Base-by-base conservation (phyloP, 1,140 invertebrate genomes). In the Ceratina japonica region DNA sequence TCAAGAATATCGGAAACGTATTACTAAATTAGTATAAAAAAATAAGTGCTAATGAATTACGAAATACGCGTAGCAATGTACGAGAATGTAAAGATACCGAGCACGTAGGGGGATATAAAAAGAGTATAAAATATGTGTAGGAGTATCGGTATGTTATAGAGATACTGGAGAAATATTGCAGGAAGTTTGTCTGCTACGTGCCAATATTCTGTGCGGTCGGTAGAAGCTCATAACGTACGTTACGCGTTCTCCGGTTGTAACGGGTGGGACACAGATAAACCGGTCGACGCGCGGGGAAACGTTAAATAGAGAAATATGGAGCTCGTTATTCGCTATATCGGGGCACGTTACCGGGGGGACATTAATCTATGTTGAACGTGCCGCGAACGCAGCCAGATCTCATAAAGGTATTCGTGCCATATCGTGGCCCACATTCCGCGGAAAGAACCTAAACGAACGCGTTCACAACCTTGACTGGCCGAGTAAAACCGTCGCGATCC, bases 251-350 rank as follows among this genome's bases (percentile, higher is more conserved):
- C 61, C 15, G 22, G 3, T 31, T 5, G 72, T 16, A 24, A 64
- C 15, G 27, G 20, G 54, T 49, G 68, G 54, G 51, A 31, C 31
- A 58, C 56, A 12, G 51, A 24, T 56, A 64, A 64, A 74, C 31
- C 61, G 56, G 24, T 12, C 44, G 65, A 49, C 37, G 37, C 37
- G 52, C 20, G 37, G 24, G 13, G 56, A 18, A 2, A 66, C 56
- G 16, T 70, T 70, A 76, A 76, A 76, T 22, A 3, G 56, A 76
- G 74, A 76, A 70, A 76, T 76, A 69, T 52, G 24, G 65, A 16
- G 65, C 44, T 56, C 71, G 71, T 74, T 70, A 62, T 20, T 62
- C n/a, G 75, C 27, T 54, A 77, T 63, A 77, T 63, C 66, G 66
- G 58, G 58, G 31, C 58, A 4, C 58, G 66, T 63, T 44, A 44